Evolutionary conservation across 2,113 vertebrate genomes (phyloP).

Genomic region (Blennius ocellaris): DNA sequence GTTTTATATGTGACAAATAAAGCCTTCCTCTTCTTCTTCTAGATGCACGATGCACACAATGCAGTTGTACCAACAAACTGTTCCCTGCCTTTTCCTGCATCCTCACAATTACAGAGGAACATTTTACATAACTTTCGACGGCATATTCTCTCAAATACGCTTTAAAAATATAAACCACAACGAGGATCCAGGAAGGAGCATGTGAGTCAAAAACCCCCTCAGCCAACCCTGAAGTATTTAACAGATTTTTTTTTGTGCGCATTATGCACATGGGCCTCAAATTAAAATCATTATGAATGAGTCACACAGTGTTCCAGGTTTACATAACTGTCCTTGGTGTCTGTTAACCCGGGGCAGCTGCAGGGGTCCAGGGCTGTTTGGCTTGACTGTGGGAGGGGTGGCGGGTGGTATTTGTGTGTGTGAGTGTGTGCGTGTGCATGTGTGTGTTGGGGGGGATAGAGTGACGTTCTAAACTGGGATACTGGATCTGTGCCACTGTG

Average conservation of each 20-base stretch:
- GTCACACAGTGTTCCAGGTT: constrained; percentile 57
- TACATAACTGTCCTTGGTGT: constrained; percentile 76
- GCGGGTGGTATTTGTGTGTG: constrained; percentile 13
- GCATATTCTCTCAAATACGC: neutral
- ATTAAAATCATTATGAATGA: constrained; percentile 26
- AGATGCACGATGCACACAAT: too few relatives aligned
- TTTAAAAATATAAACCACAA: neutral
- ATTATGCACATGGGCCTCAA: neutral
- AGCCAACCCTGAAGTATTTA: neutral
- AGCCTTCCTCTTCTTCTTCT: too few relatives aligned
- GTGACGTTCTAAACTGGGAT: constrained; percentile 81
- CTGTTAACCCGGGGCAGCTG: constrained; percentile 62
- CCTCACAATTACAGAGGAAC: neutral
- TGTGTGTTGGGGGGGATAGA: constrained; percentile 37
- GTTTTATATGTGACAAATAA: too few relatives aligned
- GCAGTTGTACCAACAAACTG: too few relatives aligned
- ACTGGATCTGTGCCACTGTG: constrained; percentile 54
- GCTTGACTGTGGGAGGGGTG: neutral
- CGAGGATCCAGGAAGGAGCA: neutral
- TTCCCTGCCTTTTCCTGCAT: neutral
- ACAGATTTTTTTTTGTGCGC: neutral
- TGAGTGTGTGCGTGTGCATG: constrained; percentile 3
- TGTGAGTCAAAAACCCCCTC: neutral
- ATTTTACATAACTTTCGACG: neutral
- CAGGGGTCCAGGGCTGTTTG: constrained; percentile 30